Percentiles rank a stretch among this genome's conserved stretches.
These are phyloP conservation scores for Minunthozetes semirufus DNA, from an alignment of 2,888 invertebrate genomes.

Conservation along the genomic window DNA sequence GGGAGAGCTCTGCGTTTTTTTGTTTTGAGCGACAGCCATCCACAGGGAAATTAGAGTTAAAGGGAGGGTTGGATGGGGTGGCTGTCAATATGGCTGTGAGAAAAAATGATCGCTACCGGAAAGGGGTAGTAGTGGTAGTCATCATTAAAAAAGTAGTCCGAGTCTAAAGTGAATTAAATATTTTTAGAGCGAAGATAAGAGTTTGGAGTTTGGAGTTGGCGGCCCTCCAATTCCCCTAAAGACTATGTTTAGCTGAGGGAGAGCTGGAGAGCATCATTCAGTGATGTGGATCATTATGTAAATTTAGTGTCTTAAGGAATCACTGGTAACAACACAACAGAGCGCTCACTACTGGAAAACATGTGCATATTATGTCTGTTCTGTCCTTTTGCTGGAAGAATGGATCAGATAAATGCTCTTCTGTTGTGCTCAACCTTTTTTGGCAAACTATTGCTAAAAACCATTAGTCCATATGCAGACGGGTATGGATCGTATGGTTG, in stretches of 20 bases:
- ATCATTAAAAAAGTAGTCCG: slow-evolving; percentile 25
- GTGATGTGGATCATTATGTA: slow-evolving; percentile 32
- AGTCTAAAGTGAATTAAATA: slow-evolving; percentile 26
- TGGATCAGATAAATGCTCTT: slow-evolving; percentile 4
- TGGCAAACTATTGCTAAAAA: slow-evolving; percentile 19
- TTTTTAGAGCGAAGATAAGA: slow-evolving; percentile 26
- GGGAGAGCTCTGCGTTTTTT: not conserved
- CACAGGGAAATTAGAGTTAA: slow-evolving; percentile 30
- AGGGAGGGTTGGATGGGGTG: slow-evolving; percentile 23
- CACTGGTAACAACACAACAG: slow-evolving; percentile 19
- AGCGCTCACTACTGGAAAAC: not conserved
- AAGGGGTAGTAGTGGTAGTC: slow-evolving; percentile 28
- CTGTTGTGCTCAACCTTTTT: slow-evolving; percentile 31
- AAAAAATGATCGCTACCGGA: slow-evolving; percentile 33
- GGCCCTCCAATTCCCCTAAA: not conserved
- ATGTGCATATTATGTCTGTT: slow-evolving; percentile 22
- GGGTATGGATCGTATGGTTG: not conserved
- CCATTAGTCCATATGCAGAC: slow-evolving; percentile 20
- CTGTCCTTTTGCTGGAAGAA: not conserved
- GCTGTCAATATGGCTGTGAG: slow-evolving; percentile 8
- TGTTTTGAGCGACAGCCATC: slow-evolving; percentile 29
- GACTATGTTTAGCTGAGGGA: slow-evolving; percentile 22
- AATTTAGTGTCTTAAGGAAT: slow-evolving; percentile 35
- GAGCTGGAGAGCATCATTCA: slow-evolving; percentile 17
- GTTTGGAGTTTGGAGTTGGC: not conserved